Evolutionary conservation across 2,113 vertebrate species (phyloP).

Genomic region (Tinamus guttatus): DNA sequence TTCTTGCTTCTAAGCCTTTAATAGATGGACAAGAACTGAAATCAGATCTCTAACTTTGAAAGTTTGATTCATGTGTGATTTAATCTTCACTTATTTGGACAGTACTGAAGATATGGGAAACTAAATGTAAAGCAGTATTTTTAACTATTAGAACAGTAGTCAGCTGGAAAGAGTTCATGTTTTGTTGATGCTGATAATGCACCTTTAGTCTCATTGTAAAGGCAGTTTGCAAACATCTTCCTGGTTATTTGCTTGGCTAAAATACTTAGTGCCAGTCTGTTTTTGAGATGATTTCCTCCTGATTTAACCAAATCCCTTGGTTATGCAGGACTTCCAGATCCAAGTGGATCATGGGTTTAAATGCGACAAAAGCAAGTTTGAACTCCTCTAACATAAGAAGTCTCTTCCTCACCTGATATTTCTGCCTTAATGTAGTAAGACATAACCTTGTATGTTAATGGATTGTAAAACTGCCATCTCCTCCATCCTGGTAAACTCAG

Average conservation of each 20-base stretch:
- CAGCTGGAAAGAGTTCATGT: neutral
- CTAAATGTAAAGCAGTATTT: neutral
- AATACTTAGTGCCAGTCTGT: neutral
- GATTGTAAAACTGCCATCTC: neutral
- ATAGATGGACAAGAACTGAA: neutral
- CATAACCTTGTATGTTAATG: neutral
- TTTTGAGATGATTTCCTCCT: neutral
- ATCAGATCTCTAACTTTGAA: neutral
- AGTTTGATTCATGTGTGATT: neutral
- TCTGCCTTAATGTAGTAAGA: neutral
- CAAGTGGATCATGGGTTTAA: neutral
- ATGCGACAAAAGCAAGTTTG: neutral
- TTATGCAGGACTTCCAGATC: neutral
- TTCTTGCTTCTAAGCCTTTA: neutral
- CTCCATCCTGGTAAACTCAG: neutral
- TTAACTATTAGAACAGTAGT: neutral
- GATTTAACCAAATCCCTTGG: neutral
- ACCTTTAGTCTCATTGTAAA: neutral
- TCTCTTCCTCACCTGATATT: neutral
- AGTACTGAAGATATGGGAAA: neutral
- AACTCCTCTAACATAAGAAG: neutral
- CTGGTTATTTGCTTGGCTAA: neutral
- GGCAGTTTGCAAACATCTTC: neutral
- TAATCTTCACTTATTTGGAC: neutral
- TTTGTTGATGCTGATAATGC: neutral